Conservation (phyloP, 2,888 invertebrate genomes). For the Eurytoma adleriae region DNA sequence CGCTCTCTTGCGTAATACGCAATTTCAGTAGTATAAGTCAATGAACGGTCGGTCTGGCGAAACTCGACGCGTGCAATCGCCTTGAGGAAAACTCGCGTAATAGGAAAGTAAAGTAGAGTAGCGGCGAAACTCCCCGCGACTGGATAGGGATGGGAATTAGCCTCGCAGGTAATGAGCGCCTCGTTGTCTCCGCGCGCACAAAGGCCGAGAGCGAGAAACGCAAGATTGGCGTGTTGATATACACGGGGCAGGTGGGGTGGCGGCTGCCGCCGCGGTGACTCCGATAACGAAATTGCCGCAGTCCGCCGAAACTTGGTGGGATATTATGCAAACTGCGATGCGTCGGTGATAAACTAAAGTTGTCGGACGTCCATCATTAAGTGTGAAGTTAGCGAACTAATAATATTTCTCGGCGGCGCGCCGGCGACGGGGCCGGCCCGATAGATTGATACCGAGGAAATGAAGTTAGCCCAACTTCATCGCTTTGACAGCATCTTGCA, state of each 20-base stretch:
- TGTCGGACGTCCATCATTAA: conserved; percentile 56
- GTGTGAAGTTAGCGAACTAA: conserved; percentile 55
- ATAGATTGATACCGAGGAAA: conserved; percentile 50
- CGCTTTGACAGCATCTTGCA: conserved; percentile 50
- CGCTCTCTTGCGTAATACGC: too few species aligned
- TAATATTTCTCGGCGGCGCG: conserved; percentile 46
- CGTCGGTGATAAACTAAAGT: conserved; percentile 51
- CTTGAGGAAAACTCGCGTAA: conserved; percentile 30
- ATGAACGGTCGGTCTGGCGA: conserved; percentile 21
- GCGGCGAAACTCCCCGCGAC: background rate
- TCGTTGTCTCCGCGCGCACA: conserved; percentile 12
- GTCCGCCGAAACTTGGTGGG: conserved; percentile 36
- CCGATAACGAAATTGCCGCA: conserved; percentile 52
- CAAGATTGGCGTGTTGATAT: conserved; percentile 42
- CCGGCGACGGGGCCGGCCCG: background rate
- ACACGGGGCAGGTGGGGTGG: background rate
- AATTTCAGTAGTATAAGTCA: conserved; percentile 24
- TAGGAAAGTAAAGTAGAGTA: conserved; percentile 1
- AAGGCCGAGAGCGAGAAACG: background rate
- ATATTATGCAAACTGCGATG: conserved; percentile 52
- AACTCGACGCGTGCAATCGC: conserved; percentile 1
- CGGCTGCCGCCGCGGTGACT: background rate
- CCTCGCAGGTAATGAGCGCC: conserved; percentile 35
- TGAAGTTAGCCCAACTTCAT: conserved; percentile 48
- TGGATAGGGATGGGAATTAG: conserved; percentile 26